Evolutionary conservation across 2,113 vertebrate genomes (phyloP), one percentile per base, ranked within the genome.

Genomic region (Cephalopholis sonnerati): DNA sequence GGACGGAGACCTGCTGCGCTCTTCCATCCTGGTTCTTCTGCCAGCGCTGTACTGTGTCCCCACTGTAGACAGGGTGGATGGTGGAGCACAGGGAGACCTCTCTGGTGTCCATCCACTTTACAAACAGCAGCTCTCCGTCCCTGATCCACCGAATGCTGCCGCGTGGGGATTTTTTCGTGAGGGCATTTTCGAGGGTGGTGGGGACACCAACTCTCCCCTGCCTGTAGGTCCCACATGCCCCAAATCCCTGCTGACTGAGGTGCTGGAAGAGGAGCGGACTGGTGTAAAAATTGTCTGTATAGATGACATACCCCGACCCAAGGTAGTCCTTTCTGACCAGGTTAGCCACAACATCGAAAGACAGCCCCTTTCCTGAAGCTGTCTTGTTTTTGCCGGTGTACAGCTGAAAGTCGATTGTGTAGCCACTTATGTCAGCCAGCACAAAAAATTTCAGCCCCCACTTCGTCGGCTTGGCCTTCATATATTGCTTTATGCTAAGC

Each of bases 51-150:
- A 76, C 48, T 7, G 24, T 58, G 3, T 74, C 62, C 10, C 71
- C 71, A 8, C 1, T 55, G 32, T 44, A 46, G 0, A 63, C 46
- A 0, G 57, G 54, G 3, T 69, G 63, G 2, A 82, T 0, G 0
- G 17, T 82, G 4, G 29, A 7, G 22, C 62, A 61, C 1, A 81
- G 7, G 22, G 71, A 82, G 0, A 62, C 57, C 6, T 75, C 55
- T 7, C 72, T 82, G n/a, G 29, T 62, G 55, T 74, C 71, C 62
- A 74, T 67, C 71, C 70, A 67, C 25, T 65, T 58, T 1, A 81
- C 36, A 65, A 65, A 73, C 4, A 32, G 32, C 1, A 72, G 7
- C 74, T 81, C 70, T 63, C 74, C 16, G 67, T 81, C 3, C 32
- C 32, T 32, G 5, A 32, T 32, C 32, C 32, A 32, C 32, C 5